Conservation (phyloP, 1,140 invertebrate species). For the Chrysoperla carnea region DNA sequence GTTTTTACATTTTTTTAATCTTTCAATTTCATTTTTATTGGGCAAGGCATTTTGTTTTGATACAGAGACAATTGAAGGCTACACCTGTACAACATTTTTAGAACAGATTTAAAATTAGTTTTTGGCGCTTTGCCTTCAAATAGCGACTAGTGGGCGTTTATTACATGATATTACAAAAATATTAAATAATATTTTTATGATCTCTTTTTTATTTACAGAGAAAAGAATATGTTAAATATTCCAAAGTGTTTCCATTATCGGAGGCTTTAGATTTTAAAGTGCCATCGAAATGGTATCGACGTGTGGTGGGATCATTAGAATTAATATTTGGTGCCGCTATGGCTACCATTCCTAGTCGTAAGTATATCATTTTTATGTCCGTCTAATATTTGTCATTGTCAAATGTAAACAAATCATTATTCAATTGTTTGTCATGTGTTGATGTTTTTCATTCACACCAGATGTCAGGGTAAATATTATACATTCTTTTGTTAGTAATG, state of each 20-base stretch:
- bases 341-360: constrained; percentile 75
- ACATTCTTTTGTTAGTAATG: too few species aligned
- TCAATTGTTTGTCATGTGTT: constrained; percentile 4
- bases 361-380: constrained; percentile 19
- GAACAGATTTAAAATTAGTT: constrained; percentile 25
- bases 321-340: constrained; percentile 78
- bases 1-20: constrained; percentile 17
- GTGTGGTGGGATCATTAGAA: constrained; percentile 73
- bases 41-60: constrained; percentile 5
- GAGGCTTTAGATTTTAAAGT: constrained; percentile 69
- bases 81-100: constrained; percentile 1
- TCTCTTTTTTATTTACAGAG: constrained; percentile 43
- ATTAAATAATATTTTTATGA: background rate
- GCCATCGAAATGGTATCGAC: constrained; percentile 83
- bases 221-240: constrained; percentile 92
- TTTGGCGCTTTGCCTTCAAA: constrained; percentile 33
- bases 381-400: too few species aligned
- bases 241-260: constrained; percentile 87
- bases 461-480: background rate
- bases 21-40: constrained; percentile 7
- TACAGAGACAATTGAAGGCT: background rate
- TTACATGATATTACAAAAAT: background rate
- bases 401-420: background rate
- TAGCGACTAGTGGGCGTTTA: constrained; percentile 4
- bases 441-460: background rate